These are phyloP conservation scores for Aldabrachelys gigantea DNA, from an alignment of 2,113 vertebrate species.

Conservation along the genomic window DNA sequence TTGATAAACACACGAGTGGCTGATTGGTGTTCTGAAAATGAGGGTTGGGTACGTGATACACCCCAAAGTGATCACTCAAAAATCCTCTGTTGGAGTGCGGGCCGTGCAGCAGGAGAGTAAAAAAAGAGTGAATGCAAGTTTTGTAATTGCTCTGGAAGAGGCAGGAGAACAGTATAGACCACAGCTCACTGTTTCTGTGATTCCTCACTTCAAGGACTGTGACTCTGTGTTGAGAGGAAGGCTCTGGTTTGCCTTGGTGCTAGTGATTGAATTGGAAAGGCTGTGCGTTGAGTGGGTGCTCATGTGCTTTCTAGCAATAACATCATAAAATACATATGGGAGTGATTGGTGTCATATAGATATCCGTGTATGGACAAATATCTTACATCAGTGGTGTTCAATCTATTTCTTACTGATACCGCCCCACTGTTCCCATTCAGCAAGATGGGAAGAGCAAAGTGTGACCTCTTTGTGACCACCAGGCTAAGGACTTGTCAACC, in stretches of 20 bases:
- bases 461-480: neutral
- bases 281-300: neutral
- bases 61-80: neutral
- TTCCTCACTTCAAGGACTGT: neutral
- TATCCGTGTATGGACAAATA: neutral
- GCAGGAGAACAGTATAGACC: neutral
- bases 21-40: neutral
- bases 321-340: neutral
- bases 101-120: neutral
- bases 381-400: neutral
- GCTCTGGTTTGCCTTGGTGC: neutral
- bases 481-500: neutral
- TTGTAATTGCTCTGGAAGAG: neutral
- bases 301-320: neutral
- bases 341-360: neutral
- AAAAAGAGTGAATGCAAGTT: neutral
- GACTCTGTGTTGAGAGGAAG: neutral
- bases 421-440: neutral
- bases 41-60: neutral
- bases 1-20: conserved; percentile 42
- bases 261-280: neutral
- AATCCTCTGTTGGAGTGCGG: neutral
- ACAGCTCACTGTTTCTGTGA: neutral
- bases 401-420: neutral
- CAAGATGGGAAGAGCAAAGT: neutral